phyloP scores from a whole-genome alignment of 2,113 vertebrate species.

The Dissostichus mawsoni region DNA sequence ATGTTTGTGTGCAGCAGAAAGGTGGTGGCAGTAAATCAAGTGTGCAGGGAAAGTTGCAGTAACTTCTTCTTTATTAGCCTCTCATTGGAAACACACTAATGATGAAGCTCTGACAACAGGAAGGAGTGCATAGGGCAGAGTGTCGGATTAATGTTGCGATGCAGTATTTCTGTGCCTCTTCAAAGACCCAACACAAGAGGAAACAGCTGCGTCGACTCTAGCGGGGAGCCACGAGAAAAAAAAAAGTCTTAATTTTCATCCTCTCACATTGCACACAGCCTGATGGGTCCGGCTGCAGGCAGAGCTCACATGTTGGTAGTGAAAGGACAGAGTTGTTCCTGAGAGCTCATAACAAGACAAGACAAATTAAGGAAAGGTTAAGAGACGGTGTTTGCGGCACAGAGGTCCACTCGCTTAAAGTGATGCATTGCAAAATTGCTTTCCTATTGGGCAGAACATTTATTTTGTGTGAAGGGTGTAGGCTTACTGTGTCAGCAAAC shows the following conservation, averaged over 20 bases:
- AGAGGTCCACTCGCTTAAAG: slow-evolving; percentile 79
- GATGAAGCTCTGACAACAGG: slow-evolving; percentile 82
- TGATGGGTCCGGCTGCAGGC: slow-evolving; percentile 14
- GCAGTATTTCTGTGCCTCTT: slow-evolving; percentile 81
- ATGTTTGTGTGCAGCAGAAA: slow-evolving; percentile 62
- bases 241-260: slow-evolving; percentile 13
- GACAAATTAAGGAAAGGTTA: slow-evolving; percentile 83
- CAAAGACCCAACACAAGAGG: slow-evolving; percentile 79
- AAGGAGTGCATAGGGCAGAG: slow-evolving; percentile 84
- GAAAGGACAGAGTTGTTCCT: slow-evolving; percentile 67
- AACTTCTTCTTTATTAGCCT: slow-evolving; percentile 68
- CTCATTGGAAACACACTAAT: slow-evolving; percentile 44
- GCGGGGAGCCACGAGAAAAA: slow-evolving; percentile 5
- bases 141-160: slow-evolving; percentile 81
- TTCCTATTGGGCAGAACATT: slow-evolving; percentile 78
- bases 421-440: slow-evolving; percentile 78
- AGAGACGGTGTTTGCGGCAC: slow-evolving; percentile 67
- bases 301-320: slow-evolving; percentile 28
- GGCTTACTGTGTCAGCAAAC: slow-evolving; percentile 69
- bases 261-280: not conserved
- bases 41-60: slow-evolving; percentile 64
- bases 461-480: slow-evolving; percentile 68
- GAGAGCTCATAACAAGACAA: slow-evolving; percentile 77
- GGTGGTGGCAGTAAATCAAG: slow-evolving; percentile 69
- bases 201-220: slow-evolving; percentile 85